These are phyloP conservation scores for Echiichthys vipera DNA, from an alignment of 2,797 vertebrate species.

Conservation along the genomic window DNA sequence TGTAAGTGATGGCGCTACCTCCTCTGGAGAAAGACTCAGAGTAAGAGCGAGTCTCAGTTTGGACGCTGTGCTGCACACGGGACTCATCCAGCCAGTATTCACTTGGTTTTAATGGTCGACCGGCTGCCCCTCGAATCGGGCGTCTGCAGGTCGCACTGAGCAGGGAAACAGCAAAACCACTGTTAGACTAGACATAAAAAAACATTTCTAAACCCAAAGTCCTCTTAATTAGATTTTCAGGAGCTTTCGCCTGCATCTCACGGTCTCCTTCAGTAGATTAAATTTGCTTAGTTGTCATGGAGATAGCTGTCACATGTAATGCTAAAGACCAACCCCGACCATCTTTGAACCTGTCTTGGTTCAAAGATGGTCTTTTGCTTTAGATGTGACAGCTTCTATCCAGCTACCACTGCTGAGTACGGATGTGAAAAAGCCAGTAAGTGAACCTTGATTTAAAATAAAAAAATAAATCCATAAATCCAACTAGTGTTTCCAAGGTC, in stretches of 20 bases:
- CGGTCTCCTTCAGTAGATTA: not conserved
- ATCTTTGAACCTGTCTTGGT: not conserved
- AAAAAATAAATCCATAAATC: not conserved
- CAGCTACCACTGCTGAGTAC: not conserved
- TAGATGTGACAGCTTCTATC: not conserved
- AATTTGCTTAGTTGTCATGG: not conserved
- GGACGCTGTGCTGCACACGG: slow-evolving; percentile 71
- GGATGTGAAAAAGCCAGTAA: not conserved
- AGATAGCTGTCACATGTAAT: not conserved
- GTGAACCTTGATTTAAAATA: not conserved
- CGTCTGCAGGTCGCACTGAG: slow-evolving; percentile 92
- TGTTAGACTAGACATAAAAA: not conserved
- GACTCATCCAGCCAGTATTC: slow-evolving; percentile 92
- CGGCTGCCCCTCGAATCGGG: slow-evolving; percentile 94
- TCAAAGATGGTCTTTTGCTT: not conserved
- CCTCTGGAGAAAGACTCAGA: slow-evolving; percentile 65
- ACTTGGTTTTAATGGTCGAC: slow-evolving; percentile 88
- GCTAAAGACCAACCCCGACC: not conserved
- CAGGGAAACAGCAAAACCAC: not conserved
- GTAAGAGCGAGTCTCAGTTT: slow-evolving; percentile 69
- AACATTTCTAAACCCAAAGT: not conserved
- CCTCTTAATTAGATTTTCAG: no score
- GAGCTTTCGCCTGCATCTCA: not conserved
- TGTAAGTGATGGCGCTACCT: slow-evolving; percentile 1
- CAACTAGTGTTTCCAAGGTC: not conserved